Evolutionary conservation across 2,888 invertebrate genomes (phyloP), one percentile per base, ranked within the genome.

Genomic region (Eupelmus urozonus): DNA sequence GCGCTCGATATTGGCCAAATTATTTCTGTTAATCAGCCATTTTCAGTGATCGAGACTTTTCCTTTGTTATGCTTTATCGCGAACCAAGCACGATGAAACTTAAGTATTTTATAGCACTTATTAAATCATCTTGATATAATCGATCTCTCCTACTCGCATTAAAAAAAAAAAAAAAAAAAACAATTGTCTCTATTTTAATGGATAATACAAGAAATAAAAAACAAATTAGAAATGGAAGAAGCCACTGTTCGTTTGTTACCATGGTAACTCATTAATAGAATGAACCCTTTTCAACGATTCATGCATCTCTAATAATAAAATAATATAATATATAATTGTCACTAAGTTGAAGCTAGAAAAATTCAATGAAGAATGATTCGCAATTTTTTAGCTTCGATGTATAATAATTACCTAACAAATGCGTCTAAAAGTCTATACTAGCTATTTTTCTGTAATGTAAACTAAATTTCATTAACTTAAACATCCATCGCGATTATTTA

Each of bases 181-280:
- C 42, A 65, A 34, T 34, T 57, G 16, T 67, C 13, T 60, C 66
- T 59, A 49, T 9, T 75, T 74, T 13, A 49, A 13, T 20, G 27
- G 23, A 40, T 20, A 23, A 51, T 25, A 51, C 11, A 63, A 60
- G 3, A 42, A 16, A 45, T 13, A 29, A 62, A 23, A 42, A 53
- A 49, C 18, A 57, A 40, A 53, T n/a, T n/a, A 51, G 49, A 63
- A 29, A 51, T 34, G 11, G n/a, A 63, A 76, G 55, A 65, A 71
- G 66, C 42, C 57, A 76, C 71, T 77, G 29, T 72, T 45, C 18
- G 9, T 55, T 70, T 76, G 80, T 80, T 80, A 80, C 78, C 78
- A 80, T 78, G 80, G 78, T 80, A 80, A 80, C 80, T 80, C 76
- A 69, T 78, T 74, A 49, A 76, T 13, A 57, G 60, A 75, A 67